Conservation (phyloP, 1,140 invertebrate genomes). For the Macrotrachela quadricornifera region DNA sequence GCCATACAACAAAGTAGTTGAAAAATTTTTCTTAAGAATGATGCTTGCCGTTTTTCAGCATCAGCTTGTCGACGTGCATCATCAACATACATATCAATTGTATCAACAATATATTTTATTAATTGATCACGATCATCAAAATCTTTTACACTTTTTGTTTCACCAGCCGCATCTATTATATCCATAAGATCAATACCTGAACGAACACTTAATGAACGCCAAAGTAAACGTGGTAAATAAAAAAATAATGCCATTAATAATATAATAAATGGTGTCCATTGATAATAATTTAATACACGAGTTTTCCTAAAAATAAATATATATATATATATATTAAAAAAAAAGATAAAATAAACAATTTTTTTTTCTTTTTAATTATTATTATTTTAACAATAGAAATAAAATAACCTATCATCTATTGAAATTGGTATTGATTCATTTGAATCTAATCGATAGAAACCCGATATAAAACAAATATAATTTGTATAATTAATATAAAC, state of each 20-base stretch:
- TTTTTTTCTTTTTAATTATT: too few species aligned
- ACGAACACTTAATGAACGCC: conserved; percentile 14
- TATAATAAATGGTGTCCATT: conserved; percentile 32
- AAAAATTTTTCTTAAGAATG: too few species aligned
- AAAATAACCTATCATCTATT: too few species aligned
- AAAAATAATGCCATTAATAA: conserved; percentile 27
- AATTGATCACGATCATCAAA: neutral
- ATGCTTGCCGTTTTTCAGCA: too few species aligned
- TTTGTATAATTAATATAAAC: too few species aligned
- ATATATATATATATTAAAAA: too few species aligned
- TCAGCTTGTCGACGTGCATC: conserved; percentile 2
- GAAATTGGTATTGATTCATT: too few species aligned
- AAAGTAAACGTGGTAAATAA: conserved; percentile 25
- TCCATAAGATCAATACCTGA: conserved; percentile 2
- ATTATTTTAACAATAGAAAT: too few species aligned
- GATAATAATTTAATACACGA: conserved; percentile 25
- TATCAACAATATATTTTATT: conserved; percentile 8
- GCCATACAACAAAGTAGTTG: neutral
- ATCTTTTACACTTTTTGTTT: neutral
- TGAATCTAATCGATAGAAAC: too few species aligned
- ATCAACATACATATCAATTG: conserved; percentile 9
- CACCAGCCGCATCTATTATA: neutral
- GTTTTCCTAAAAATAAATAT: conserved; percentile 3
- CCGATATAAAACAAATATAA: too few species aligned
- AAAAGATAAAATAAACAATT: too few species aligned